Percentiles rank a stretch among this genome's conserved stretches.
Conservation (phyloP, 2,113 vertebrate genomes). For the Cololabis saira region DNA sequence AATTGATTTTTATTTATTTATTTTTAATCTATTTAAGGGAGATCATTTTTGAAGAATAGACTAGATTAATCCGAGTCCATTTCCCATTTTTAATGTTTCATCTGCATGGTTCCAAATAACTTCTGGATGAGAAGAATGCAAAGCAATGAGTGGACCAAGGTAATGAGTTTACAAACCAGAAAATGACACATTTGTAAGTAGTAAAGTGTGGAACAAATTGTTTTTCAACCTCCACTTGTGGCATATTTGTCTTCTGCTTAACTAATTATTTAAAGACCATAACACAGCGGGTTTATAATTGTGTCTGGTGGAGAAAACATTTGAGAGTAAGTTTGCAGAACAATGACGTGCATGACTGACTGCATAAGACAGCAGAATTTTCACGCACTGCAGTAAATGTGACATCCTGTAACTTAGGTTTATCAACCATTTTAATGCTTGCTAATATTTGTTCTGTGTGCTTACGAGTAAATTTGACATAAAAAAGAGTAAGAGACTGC, state of each 20-base stretch:
- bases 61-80: neutral
- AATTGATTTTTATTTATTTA: slow-evolving; percentile 2
- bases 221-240: neutral
- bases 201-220: neutral
- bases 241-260: slow-evolving; percentile 7
- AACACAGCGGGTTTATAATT: too few relatives aligned
- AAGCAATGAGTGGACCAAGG: slow-evolving; percentile 5
- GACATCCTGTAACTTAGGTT: too few relatives aligned
- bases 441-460: too few relatives aligned
- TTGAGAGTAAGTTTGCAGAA: too few relatives aligned
- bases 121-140: neutral
- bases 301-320: too few relatives aligned
- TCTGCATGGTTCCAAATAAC: slow-evolving; percentile 3
- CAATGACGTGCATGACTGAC: too few relatives aligned
- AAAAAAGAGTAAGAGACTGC: too few relatives aligned
- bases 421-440: too few relatives aligned
- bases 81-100: slow-evolving; percentile 6
- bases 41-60: slow-evolving; percentile 27
- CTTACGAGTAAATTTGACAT: too few relatives aligned
- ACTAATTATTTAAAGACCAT: neutral
- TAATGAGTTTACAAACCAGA: slow-evolving; percentile 15
- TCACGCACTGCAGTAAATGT: too few relatives aligned
- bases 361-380: too few relatives aligned
- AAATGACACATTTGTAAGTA: slow-evolving; percentile 8
- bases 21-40: neutral